Evolutionary conservation across 2,797 vertebrate species (phyloP).

Genomic region (Emydoidea blandingii): DNA sequence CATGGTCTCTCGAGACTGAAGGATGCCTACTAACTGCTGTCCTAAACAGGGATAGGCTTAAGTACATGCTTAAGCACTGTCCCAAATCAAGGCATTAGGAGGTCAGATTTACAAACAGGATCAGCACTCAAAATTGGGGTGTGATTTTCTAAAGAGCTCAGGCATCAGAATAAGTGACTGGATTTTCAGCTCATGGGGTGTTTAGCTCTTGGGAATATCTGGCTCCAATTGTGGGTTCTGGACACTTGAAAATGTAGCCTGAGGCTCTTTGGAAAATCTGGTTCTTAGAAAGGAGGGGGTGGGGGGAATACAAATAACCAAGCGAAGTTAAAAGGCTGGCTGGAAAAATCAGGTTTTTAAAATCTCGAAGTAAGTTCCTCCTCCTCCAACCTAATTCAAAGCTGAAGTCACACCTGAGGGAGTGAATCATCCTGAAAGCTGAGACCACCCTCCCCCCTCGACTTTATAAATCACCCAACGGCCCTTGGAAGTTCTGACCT

Average conservation of each 20-base stretch:
- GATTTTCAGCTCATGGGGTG: neutral
- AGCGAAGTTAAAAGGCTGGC: neutral
- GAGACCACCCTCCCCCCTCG: neutral
- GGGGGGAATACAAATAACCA: neutral
- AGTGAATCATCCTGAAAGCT: slow-evolving; percentile 11
- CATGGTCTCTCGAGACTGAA: no score
- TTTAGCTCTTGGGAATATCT: neutral
- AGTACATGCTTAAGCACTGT: neutral
- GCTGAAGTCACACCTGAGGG: neutral
- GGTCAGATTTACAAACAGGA: neutral
- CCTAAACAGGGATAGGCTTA: neutral
- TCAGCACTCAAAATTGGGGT: neutral
- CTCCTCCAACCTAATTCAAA: neutral
- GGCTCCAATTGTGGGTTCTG: neutral
- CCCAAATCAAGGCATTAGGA: neutral
- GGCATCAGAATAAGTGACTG: neutral
- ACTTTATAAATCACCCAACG: slow-evolving; percentile 35
- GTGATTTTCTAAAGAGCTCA: neutral
- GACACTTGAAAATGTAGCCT: neutral
- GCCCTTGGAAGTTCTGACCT: slow-evolving; percentile 5
- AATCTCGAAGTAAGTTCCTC: neutral
- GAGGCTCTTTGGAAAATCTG: neutral
- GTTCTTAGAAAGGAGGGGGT: neutral
- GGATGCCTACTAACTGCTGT: no score
- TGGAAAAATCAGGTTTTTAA: neutral